phyloP scores from a whole-genome alignment of 2,797 vertebrate species.

The Ctenopoma multispine region DNA sequence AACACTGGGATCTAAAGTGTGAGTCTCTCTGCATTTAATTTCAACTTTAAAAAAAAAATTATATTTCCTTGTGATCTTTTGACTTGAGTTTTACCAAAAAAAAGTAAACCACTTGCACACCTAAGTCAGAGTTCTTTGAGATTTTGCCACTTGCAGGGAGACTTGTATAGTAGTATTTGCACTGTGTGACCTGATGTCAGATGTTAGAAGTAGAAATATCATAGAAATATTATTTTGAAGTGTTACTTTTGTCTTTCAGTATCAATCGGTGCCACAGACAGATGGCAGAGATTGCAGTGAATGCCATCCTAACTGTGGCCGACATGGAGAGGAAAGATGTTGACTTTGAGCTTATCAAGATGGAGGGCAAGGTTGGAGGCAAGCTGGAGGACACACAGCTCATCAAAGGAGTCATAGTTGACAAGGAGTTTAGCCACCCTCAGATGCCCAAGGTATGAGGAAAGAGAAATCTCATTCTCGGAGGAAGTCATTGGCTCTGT shows the following conservation, averaged over 20 bases:
- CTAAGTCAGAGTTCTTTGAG: neutral
- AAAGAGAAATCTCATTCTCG: neutral
- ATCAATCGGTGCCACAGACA: slow-evolving; percentile 98
- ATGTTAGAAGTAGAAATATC: too few relatives aligned
- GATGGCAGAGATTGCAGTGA: slow-evolving; percentile 98
- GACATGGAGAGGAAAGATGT: slow-evolving; percentile 98
- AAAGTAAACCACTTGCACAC: too few relatives aligned
- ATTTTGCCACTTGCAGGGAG: neutral
- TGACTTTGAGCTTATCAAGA: slow-evolving; percentile 98
- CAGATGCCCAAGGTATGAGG: slow-evolving; percentile 96
- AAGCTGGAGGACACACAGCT: slow-evolving; percentile 97
- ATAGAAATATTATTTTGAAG: neutral
- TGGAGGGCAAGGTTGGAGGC: slow-evolving; percentile 98
- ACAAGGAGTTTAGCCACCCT: slow-evolving; percentile 99
- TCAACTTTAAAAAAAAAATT: too few relatives aligned
- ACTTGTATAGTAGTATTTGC: too few relatives aligned
- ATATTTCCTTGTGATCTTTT: slow-evolving; percentile 1
- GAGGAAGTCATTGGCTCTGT: neutral
- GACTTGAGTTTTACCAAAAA: neutral
- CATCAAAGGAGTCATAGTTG: slow-evolving; percentile 96
- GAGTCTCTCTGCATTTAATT: slow-evolving; percentile 56
- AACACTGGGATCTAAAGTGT: slow-evolving; percentile 98
- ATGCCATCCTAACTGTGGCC: slow-evolving; percentile 95
- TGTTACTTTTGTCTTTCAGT: slow-evolving; percentile 73
- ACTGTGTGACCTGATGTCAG: neutral